Conservation (phyloP, 2,797 vertebrate species). For the Syngnathus acus region DNA sequence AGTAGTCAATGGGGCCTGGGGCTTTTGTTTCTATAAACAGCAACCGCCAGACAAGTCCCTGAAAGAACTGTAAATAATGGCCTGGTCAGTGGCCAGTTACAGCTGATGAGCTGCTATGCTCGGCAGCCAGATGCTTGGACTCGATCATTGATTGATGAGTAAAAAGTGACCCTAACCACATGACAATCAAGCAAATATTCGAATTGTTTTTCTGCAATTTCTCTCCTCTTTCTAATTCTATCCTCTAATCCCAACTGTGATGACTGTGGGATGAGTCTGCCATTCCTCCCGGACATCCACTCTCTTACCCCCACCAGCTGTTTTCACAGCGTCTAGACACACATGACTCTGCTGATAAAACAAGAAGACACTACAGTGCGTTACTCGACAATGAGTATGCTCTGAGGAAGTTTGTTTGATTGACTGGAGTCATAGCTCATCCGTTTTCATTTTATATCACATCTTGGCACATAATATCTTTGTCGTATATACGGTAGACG, state of each 20-base stretch:
- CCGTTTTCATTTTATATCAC: constrained; percentile 6
- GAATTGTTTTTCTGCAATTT: constrained; percentile 10
- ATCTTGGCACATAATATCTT: not conserved
- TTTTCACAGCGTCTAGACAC: constrained; percentile 71
- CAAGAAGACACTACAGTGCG: constrained; percentile 32
- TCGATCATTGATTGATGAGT: not conserved
- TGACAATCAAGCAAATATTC: not conserved
- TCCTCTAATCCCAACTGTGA: constrained; percentile 55
- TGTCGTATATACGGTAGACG: not conserved
- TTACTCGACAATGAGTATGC: constrained; percentile 42
- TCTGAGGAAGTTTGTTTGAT: constrained; percentile 32
- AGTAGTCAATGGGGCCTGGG: constrained; percentile 26
- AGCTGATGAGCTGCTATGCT: not conserved
- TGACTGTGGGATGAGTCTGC: constrained; percentile 52
- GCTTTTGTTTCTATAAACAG: constrained; percentile 35
- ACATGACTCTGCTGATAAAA: constrained; percentile 52
- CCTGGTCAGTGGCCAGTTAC: not conserved
- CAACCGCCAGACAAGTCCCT: constrained; percentile 27
- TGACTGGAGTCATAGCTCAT: constrained; percentile 17
- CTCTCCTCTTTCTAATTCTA: constrained; percentile 32
- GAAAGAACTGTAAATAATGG: constrained; percentile 22
- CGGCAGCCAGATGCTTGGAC: constrained; percentile 8
- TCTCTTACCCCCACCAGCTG: constrained; percentile 42
- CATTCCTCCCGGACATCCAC: constrained; percentile 40
- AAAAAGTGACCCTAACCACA: constrained; percentile 3